Evolutionary conservation across 2,888 invertebrate genomes (phyloP), one percentile per base, ranked within the genome.

Genomic region (Mythimna impura): DNA sequence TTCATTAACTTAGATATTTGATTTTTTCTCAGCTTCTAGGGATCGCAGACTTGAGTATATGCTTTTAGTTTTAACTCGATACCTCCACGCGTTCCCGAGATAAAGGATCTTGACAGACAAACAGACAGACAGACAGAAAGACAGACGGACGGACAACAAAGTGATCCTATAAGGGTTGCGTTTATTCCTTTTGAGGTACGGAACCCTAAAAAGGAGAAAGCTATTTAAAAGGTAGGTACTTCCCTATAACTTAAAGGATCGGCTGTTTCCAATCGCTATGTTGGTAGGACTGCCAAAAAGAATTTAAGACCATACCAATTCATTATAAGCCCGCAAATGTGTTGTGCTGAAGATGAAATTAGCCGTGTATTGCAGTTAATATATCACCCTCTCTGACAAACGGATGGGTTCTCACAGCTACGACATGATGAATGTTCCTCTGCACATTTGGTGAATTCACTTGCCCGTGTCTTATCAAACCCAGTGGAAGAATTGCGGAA

Each of bases 401-500:
- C 81, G 58, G 81, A 79, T 76, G 66, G 76, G 63, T 58, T 40
- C 65, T 62, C 70, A 50, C 55, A 67, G 69, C 69, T 76, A 81
- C 55, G 60, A 63, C 76, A 76, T 81, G 81, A 79, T 81, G 81
- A 76, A 79, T 79, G 81, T 64, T 76, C 22, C 43, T 66, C 52
- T 76, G 60, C 66, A 66, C 66, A 79, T 81, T 79, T 68, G 64
- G 70, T 61, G 64, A 81, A 81, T 71, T 79, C 76, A 81, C 66
- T 67, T 76, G 52, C 30, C 52, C 64, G 22, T 57, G 30, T 43
- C 66, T 69, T 52, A 58, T 69, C 54, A 55, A 66, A 66, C 17
- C n/a, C n/a, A 36, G n/a, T 43, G 57, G 36, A 63, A 73, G 63
- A 60, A 50, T 17, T 40, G 25, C 17, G 30, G 30, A 54, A 36